Evolutionary conservation across 1,140 invertebrate species (phyloP).

Genomic region (Drosophila chauvacae): DNA sequence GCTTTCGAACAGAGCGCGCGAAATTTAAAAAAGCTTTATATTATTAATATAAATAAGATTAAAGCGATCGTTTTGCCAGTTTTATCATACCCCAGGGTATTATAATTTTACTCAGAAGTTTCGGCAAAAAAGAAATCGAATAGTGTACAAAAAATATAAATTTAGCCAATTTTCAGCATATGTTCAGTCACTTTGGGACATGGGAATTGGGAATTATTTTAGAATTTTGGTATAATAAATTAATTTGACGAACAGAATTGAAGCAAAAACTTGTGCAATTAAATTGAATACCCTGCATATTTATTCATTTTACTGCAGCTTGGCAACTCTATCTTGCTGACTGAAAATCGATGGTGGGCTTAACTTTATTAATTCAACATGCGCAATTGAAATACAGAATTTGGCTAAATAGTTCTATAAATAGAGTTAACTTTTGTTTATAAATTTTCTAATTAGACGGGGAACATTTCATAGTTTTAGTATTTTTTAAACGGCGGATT

Average conservation of each 20-base stretch:
- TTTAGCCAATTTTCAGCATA: too few species aligned
- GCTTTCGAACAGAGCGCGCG: slow-evolving; percentile 7
- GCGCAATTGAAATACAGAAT: background rate
- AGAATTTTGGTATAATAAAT: too few species aligned
- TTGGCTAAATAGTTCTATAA: background rate
- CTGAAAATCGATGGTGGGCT: background rate
- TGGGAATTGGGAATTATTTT: too few species aligned
- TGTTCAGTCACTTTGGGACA: too few species aligned
- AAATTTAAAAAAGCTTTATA: background rate
- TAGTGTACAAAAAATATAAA: too few species aligned
- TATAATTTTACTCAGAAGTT: too few species aligned
- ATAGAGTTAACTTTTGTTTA: background rate
- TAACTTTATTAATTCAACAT: background rate
- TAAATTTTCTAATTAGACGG: background rate
- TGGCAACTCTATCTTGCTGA: background rate
- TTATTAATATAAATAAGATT: background rate
- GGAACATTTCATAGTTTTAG: background rate
- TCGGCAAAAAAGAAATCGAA: too few species aligned
- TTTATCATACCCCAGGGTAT: background rate
- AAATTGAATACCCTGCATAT: background rate
- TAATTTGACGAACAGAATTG: too few species aligned
- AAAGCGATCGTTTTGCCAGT: background rate
- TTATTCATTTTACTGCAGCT: background rate
- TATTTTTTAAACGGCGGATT: background rate
- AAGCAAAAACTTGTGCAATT: too few species aligned